phyloP scores from a whole-genome alignment of 2,797 vertebrate species.

The Neoniphon sammara region DNA sequence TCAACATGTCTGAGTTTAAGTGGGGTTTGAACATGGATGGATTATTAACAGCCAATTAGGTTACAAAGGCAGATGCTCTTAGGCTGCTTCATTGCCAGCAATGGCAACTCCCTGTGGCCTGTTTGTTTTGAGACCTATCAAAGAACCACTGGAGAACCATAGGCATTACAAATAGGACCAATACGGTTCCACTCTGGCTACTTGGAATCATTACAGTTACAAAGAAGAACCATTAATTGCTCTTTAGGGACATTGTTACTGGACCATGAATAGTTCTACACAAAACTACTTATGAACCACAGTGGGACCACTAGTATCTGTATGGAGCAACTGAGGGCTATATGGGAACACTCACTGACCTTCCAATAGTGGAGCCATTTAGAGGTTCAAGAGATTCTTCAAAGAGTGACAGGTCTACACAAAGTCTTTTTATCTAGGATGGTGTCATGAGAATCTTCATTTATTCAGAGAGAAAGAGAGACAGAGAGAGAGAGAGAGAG shows the following conservation, averaged over 20 bases:
- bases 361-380: background rate
- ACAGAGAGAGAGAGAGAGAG: too few relatives aligned
- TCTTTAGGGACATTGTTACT: constrained; percentile 1
- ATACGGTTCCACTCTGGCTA: constrained; percentile 7
- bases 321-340: constrained; percentile 8
- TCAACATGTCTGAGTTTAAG: constrained; percentile 14
- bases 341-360: constrained; percentile 21
- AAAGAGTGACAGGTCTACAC: background rate
- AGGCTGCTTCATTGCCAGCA: background rate
- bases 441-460: background rate
- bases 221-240: constrained; percentile 31
- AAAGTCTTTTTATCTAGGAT: background rate
- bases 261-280: background rate
- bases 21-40: constrained; percentile 13
- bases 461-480: background rate
- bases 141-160: constrained; percentile 26
- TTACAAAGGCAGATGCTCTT: constrained; percentile 33
- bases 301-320: constrained; percentile 14
- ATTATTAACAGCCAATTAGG: constrained; percentile 30
- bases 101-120: constrained; percentile 9
- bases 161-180: constrained; percentile 12
- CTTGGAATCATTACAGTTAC: constrained; percentile 3
- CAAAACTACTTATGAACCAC: constrained; percentile 15
- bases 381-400: constrained; percentile 1
- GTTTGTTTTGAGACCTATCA: constrained; percentile 35